Conservation (phyloP, 2,113 vertebrate genomes). For the Acrocephalus kingi region DNA sequence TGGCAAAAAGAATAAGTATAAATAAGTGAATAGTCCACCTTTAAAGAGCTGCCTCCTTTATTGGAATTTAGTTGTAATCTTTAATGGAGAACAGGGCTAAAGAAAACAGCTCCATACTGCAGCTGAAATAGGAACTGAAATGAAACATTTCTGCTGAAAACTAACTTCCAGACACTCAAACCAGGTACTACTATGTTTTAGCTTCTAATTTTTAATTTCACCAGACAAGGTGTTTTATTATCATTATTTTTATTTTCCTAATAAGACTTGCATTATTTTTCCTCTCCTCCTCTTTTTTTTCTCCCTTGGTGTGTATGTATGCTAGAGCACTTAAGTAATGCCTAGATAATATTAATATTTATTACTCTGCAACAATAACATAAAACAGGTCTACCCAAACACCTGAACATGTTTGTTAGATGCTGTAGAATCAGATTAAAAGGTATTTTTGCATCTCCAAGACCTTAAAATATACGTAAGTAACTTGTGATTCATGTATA, state of each 20-base stretch:
- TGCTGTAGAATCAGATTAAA: background rate
- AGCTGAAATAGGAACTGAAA: background rate
- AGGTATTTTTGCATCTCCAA: background rate
- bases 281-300: background rate
- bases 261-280: background rate
- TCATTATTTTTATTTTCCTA: background rate
- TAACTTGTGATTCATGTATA: background rate
- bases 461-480: background rate
- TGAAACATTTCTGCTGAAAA: background rate
- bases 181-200: background rate
- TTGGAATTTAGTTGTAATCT: background rate
- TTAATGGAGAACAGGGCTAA: background rate
- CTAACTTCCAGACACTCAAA: background rate
- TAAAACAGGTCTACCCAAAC: background rate
- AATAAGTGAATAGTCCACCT: background rate
- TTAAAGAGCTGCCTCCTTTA: background rate
- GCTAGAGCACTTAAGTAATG: background rate
- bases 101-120: background rate
- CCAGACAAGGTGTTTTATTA: background rate
- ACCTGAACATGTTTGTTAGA: background rate
- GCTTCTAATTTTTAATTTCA: background rate
- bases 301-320: fast-evolving
- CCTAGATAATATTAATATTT: background rate
- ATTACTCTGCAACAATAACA: background rate
- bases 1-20: background rate